Conservation (phyloP, 2,113 vertebrate species). For the Lycocorax pyrrhopterus region DNA sequence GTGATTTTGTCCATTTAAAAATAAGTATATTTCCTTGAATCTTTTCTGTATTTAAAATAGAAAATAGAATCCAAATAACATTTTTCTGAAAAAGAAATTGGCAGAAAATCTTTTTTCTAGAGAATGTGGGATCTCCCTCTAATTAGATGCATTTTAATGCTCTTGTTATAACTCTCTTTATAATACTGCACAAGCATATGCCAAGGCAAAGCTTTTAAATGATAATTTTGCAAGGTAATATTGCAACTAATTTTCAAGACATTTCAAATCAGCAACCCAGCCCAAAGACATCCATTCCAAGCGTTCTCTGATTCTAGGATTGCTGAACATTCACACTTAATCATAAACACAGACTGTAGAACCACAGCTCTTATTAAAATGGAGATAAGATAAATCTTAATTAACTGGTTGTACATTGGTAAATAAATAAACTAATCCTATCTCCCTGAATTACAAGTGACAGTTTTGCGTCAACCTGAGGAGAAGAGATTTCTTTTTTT, state of each 20-base stretch:
- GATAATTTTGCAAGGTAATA: background rate
- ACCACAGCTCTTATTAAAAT: conserved; percentile 39
- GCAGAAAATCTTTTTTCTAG: background rate
- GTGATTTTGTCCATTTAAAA: background rate
- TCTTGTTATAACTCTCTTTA: background rate
- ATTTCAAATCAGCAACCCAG: conserved; percentile 25
- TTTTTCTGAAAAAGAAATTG: background rate
- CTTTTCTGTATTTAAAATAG: background rate
- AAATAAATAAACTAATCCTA: conserved; percentile 52
- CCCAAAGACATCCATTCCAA: conserved; percentile 12
- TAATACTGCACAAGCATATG: background rate
- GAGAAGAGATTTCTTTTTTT: background rate
- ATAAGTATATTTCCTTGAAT: background rate
- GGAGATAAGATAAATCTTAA: conserved; percentile 61
- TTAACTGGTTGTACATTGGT: conserved; percentile 22
- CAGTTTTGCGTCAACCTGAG: background rate
- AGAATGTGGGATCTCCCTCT: background rate
- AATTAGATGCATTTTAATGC: background rate
- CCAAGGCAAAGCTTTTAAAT: conserved; percentile 4
- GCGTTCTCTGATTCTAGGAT: conserved; percentile 20
- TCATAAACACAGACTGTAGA: conserved; percentile 30
- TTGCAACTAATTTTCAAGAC: conserved; percentile 11
- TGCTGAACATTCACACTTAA: conserved; percentile 27
- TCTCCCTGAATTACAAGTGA: background rate
- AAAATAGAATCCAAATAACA: background rate